Evolutionary conservation across 1,140 invertebrate genomes (phyloP), one percentile per base, ranked within the genome.

Genomic region (Scaptomyza pallida): DNA sequence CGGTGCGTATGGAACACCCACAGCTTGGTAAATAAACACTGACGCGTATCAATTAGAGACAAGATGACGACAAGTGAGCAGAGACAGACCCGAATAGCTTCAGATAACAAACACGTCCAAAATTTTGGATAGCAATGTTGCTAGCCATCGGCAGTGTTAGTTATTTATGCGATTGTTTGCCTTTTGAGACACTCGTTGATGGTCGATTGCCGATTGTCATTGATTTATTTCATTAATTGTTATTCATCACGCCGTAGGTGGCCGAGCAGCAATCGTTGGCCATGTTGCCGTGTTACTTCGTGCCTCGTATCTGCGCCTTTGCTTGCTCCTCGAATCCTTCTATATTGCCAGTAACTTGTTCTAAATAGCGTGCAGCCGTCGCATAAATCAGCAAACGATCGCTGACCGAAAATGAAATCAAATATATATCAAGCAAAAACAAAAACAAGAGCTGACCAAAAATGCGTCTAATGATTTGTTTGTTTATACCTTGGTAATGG

Each of bases 161-260:
- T 77, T 81, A 80, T 74, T 86, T 80, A 77, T 85, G 73, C 65
- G 73, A 62, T 75, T 81, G 74, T 81, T 81, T 82, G 78, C 74
- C 69, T 77, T 74, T 67, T 55, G 43, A 65, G 47, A 43, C 65
- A 75, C 57, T 69, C 54, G 26, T 75, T 40, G 50, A 41, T 48
- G 16, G 33, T 75, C 69, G 43, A 73, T 64, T 40, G 62, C 48
- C 59, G 72, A 79, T 69, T 79, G 77, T 69, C 82, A 86, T 81
- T 85, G 82, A 85, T 81, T 81, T 77, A 86, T 77, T 69, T 77
- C 73, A 88, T 82, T 80, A 86, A 85, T 85, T 85, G 81, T 60
- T 85, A 85, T 85, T 85, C 80, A 80, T 80, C 68, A 78, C 81
- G 68, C 70, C 48, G 81, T 85, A 75, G 81, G 81, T 85, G 81